These are phyloP conservation scores for Phortica okadai DNA, from an alignment of 2,888 invertebrate species.

Conservation along the genomic window DNA sequence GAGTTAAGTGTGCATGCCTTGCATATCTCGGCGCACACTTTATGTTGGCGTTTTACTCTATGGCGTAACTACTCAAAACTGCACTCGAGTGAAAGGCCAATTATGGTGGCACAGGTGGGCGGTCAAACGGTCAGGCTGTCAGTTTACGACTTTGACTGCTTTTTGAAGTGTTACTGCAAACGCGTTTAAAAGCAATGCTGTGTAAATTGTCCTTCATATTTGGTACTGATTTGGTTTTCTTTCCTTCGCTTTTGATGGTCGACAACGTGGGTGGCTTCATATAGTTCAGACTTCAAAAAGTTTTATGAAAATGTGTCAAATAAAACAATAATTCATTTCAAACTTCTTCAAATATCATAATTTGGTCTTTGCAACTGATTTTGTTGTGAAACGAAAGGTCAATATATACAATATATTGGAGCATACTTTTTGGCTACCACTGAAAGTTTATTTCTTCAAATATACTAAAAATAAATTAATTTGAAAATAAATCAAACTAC, in stretches of 20 bases:
- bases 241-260: too few relatives aligned
- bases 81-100: slow-evolving; percentile 36
- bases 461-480: too few relatives aligned
- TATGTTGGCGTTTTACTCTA: neutral
- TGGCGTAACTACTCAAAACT: slow-evolving; percentile 23
- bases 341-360: too few relatives aligned
- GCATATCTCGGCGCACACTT: slow-evolving; percentile 3
- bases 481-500: too few relatives aligned
- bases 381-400: too few relatives aligned
- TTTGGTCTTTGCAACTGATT: too few relatives aligned
- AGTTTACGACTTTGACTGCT: neutral
- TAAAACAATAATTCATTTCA: too few relatives aligned
- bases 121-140: neutral
- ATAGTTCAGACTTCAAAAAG: neutral
- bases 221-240: neutral
- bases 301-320: too few relatives aligned
- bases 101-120: slow-evolving; percentile 25
- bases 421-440: too few relatives aligned
- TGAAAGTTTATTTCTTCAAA: too few relatives aligned
- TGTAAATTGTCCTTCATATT: slow-evolving; percentile 17
- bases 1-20: slow-evolving; percentile 12
- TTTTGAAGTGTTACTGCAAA: slow-evolving; percentile 4
- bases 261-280: neutral
- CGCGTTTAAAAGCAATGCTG: slow-evolving; percentile 19
- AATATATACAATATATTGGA: too few relatives aligned